Base-by-base conservation (phyloP, 2,113 vertebrate species). In the Ceyx margarethae region DNA sequence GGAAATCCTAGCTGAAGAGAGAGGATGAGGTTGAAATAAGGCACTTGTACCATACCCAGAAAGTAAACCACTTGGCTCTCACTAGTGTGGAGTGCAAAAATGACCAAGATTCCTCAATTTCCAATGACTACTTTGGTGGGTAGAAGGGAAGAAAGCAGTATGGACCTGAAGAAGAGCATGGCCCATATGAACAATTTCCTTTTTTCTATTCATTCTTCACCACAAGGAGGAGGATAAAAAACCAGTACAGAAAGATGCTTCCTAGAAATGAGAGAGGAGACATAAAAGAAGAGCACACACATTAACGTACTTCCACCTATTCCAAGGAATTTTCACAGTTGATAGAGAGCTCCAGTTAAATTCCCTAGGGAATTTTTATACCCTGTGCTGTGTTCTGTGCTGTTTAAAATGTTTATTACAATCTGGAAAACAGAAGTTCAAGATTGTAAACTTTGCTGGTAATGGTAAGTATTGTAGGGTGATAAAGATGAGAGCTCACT, bases 1-100 rank as follows among this genome's bases (percentile, higher is more conserved):
- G 95, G 95, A 93, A 93, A 95, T 94, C 92, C 95, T 93, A 66
- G 58, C 67, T 80, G 74, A 46, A 78, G 68, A 81, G 37, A 42
- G 71, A 92, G 66, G 81, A 69, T 50, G 23, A 73, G 78, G 25
- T 62, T 87, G 74, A 33, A 73, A n/a, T 66, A 66, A 85, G 60
- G 13, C 37, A 35, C 31, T 84, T 8, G 3, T 7, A 19, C 77
- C 50, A 65, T 76, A 50, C 42, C 58, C 45, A 29, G 33, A 20
- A 87, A 14, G 8, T 31, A 43, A 65, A 87, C n/a, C n/a, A 6
- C 54, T 65, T 85, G 56, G 35, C 15, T 19, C 42, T 76, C 14
- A 17, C 40, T 21, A 18, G 17, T 14, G n/a, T 46, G 35, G 31
- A 45, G 62, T n/a, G 13, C 21, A 33, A 35, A 35, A 54, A 23